Conservation (phyloP, 2,113 vertebrate genomes). For the Otis tarda region DNA sequence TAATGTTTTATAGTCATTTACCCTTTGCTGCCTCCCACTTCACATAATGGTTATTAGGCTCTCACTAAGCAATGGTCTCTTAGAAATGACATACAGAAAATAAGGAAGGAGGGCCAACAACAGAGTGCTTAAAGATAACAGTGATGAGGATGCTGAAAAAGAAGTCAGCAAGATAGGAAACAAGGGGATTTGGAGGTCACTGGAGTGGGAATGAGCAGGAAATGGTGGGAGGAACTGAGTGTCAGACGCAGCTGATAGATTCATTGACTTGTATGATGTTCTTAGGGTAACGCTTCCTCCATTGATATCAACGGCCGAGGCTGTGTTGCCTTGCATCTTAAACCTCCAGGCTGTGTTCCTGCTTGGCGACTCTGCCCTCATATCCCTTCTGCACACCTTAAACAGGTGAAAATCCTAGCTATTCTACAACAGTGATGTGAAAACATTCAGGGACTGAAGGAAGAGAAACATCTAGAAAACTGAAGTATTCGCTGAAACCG, state of each 20-base stretch:
- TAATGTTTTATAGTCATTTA: not conserved
- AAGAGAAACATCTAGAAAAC: not conserved
- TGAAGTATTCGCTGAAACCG: not conserved
- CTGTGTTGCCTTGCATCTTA: fast-evolving
- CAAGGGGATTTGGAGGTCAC: conserved; percentile 24
- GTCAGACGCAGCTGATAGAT: conserved; percentile 35
- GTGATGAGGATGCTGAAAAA: conserved; percentile 35
- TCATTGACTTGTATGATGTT: not conserved
- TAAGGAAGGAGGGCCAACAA: not conserved
- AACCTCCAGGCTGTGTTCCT: not conserved
- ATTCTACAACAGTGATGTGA: not conserved
- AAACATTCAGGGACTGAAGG: not conserved
- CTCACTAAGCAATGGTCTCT: not conserved
- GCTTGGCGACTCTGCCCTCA: not conserved
- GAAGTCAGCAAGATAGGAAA: conserved; percentile 24
- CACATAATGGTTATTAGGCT: not conserved
- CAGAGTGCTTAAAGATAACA: not conserved
- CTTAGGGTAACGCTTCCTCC: not conserved
- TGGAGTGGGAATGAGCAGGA: not conserved
- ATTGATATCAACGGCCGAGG: not conserved
- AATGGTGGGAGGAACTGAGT: conserved; percentile 2
- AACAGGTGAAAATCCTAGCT: not conserved
- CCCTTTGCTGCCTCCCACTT: not conserved
- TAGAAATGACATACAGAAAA: not conserved
- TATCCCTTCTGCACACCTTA: not conserved